Evolutionary conservation across 2,888 invertebrate genomes (phyloP).

Genomic region (Leptopilina myrica): DNA sequence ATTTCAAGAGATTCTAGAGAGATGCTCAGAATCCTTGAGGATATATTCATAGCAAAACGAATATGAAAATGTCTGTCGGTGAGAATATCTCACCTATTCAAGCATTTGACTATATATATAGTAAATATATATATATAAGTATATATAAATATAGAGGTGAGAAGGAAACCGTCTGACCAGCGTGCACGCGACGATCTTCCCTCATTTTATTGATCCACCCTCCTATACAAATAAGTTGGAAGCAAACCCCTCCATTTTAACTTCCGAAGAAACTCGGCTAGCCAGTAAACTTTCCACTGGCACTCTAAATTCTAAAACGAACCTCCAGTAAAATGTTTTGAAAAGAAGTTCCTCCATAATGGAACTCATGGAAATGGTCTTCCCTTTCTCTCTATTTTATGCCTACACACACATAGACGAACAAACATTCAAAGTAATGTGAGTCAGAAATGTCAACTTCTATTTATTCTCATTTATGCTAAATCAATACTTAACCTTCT

Average conservation of each 20-base stretch:
- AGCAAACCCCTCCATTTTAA: slow-evolving; percentile 62
- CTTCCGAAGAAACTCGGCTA: slow-evolving; percentile 63
- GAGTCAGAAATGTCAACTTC: slow-evolving; percentile 22
- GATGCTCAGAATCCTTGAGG: slow-evolving; percentile 31
- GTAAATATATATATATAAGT: too few relatives aligned
- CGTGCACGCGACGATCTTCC: slow-evolving; percentile 73
- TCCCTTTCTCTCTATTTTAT: background rate
- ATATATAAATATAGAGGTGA: slow-evolving; percentile 59
- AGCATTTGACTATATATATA: slow-evolving; percentile 48
- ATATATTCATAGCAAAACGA: slow-evolving; percentile 36
- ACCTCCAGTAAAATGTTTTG: slow-evolving; percentile 28
- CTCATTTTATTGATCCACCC: slow-evolving; percentile 74
- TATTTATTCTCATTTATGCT: background rate
- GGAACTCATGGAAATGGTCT: slow-evolving; percentile 13
- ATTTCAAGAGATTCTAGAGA: slow-evolving; percentile 30
- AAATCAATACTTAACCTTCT: slow-evolving; percentile 29
- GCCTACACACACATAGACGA: background rate
- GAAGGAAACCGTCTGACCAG: slow-evolving; percentile 66
- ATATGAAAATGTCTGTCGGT: slow-evolving; percentile 39
- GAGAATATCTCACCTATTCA: slow-evolving; percentile 61
- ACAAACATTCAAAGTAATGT: background rate
- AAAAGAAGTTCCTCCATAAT: slow-evolving; percentile 16
- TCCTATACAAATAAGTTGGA: slow-evolving; percentile 72
- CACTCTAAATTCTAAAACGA: slow-evolving; percentile 33
- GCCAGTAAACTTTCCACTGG: slow-evolving; percentile 47